Conservation (phyloP, 1,140 invertebrate species). For the Ylistrum balloti region DNA sequence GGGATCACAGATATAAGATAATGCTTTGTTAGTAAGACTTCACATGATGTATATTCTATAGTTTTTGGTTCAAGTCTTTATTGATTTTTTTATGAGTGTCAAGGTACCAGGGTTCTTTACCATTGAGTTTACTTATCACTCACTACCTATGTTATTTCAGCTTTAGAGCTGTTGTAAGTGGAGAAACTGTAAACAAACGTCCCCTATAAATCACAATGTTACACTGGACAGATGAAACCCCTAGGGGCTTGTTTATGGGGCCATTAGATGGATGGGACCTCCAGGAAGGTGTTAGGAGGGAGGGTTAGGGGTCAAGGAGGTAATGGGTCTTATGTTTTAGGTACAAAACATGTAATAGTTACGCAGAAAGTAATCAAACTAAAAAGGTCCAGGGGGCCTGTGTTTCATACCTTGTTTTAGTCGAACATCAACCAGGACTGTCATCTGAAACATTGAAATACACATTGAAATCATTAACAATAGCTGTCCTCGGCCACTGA, state of each 20-base stretch:
- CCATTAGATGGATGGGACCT: neutral
- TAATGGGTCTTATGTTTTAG: no score
- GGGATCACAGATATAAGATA: no score
- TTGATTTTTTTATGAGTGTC: neutral
- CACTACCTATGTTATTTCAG: neutral
- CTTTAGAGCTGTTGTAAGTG: neutral
- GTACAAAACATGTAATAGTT: no score
- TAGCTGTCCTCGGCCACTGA: no score
- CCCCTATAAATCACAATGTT: neutral
- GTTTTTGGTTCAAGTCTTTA: neutral
- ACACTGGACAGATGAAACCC: neutral
- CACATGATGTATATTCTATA: neutral
- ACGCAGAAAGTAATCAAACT: no score
- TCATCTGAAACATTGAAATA: no score
- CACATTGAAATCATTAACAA: no score
- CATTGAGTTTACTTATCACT: neutral
- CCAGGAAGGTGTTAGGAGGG: neutral
- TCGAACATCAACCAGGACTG: no score
- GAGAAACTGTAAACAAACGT: neutral
- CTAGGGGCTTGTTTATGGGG: neutral
- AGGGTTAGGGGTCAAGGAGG: neutral
- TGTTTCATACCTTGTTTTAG: no score
- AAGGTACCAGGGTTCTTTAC: neutral
- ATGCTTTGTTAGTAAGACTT: no score
- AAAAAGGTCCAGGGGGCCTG: no score